Evolutionary conservation across 1,140 invertebrate genomes (phyloP), one percentile per base, ranked within the genome.

Genomic region (Cecropterus lyciades): DNA sequence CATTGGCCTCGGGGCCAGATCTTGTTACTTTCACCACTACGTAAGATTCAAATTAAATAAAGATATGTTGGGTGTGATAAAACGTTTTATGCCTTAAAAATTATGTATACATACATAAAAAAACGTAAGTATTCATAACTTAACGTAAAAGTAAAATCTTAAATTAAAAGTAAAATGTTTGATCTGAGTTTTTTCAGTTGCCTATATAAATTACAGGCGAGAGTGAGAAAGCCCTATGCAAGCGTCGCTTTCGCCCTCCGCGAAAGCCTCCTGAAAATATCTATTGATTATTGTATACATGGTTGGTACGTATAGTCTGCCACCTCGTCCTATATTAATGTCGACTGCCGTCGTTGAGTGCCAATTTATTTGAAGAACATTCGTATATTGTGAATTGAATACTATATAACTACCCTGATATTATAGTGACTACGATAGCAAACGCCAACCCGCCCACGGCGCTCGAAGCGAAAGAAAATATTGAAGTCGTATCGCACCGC

Each of bases 231-330:
- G 81, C 80, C 72, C 68, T 82, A 87, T 84, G 62, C 70, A 48
- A 76, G 70, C 72, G 63, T 87, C 84, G 78, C 80, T 72, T 73
- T 84, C 84, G 73, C 85, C 69, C 85, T 82, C 82, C 77, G 83
- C 86, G 82, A 91, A 89, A 91, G 87, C 89, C 89, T 91, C 84
- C 87, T 91, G 89, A 91, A 91, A 91, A 91, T 91, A 91, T 91
- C 87, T 91, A 91, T 91, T 91, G 89, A 91, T 91, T 91, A 89
- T 87, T 84, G 87, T 89, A 89, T 87, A 88, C 80, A 77, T 82
- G 75, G 70, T 62, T 73, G 77, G 87, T 86, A 83, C 69, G 79
- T 91, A 91, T 87, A 91, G 79, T 63, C 65, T 59, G 65, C 75
- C 73, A 80, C 80, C 81, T 89, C 85, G 85, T 83, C 84, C 83